phyloP scores from a whole-genome alignment of 35 echinoderm and acorn worm species.

The Holothuria glaberrima region DNA sequence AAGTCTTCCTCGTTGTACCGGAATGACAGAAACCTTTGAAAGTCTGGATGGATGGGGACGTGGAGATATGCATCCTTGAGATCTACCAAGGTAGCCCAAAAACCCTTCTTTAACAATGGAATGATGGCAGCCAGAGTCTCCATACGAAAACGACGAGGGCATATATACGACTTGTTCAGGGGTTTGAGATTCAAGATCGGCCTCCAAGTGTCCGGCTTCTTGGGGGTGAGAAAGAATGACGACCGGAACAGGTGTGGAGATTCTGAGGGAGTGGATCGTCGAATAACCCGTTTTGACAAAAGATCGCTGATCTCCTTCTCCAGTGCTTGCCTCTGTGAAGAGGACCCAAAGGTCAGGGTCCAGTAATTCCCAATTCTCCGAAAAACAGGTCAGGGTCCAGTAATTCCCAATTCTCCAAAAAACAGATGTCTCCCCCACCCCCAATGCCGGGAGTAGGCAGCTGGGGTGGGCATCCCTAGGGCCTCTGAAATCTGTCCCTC shows the following conservation, averaged over 20 bases:
- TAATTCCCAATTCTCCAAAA: not conserved
- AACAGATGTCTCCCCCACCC: too few relatives aligned
- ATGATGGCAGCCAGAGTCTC: not conserved
- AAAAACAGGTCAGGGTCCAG: not conserved
- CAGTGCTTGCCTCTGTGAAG: not conserved
- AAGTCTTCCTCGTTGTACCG: not conserved
- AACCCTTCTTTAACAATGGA: not conserved
- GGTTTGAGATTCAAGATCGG: not conserved
- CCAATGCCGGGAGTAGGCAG: not conserved
- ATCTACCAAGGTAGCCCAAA: not conserved
- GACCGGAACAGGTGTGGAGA: not conserved
- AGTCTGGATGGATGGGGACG: not conserved
- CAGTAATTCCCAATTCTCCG: not conserved
- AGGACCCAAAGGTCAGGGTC: not conserved
- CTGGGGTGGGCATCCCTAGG: not conserved
- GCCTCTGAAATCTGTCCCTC: not conserved
- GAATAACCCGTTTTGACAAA: not conserved
- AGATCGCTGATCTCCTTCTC: not conserved
- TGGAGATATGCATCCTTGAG: not conserved
- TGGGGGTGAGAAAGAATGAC: not conserved
- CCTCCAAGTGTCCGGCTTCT: not conserved
- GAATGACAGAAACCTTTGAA: not conserved
- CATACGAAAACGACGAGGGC: not conserved
- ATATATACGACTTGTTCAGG: not conserved
- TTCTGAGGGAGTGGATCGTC: not conserved